Base-by-base conservation (phyloP, 2,797 vertebrate genomes). In the Gastrophryne carolinensis region DNA sequence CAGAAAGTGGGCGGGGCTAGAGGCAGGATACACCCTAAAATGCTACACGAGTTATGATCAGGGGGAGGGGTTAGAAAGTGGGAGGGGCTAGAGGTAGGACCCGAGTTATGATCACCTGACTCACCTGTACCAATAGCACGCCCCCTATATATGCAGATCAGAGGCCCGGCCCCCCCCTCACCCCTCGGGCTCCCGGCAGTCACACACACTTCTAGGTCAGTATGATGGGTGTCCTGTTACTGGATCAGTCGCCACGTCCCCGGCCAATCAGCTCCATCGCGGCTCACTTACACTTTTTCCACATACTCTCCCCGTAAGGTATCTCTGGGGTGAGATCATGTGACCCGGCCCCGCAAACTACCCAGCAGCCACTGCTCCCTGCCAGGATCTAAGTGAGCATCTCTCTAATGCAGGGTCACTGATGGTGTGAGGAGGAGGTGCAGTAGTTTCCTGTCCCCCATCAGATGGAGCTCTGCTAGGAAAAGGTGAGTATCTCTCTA, bases 271-370 rank as follows among this genome's bases (percentile, higher is more conserved):
- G 30, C 19, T 23, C 10, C 29, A 73, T 56, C 71, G 9, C 32
- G 35, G 61, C 65, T 69, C 29, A 53, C 67, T 66, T 41, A 41
- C 57, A 69, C 54, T 57, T 57, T 75, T 76, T 69, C 73, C 73
- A 41, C 39, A 53, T 62, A 23, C 65, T 53, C 56, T 61, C 8
- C n/a, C n/a, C 23, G 73, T 66, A 75, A 68, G 12, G 41, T 26
- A 67, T 60, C 71, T 23, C 11, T 2, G 21, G 2, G 41, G 15
- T 23, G 41, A 54, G 73, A 76, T 76, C 19, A 52, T 23, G 61
- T 62, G 65, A 62, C 32, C 23, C 47, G 9, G 17, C 19, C 23
- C n/a, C n/a, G n/a, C n/a, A n/a, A n/a, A 17, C 50, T 12, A 4
- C 23, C 50, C 27, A 24, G 23, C 50, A 53, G 5, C 15, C 21